Conservation (phyloP, 2,113 vertebrate species). For the Cercocebus atys region DNA sequence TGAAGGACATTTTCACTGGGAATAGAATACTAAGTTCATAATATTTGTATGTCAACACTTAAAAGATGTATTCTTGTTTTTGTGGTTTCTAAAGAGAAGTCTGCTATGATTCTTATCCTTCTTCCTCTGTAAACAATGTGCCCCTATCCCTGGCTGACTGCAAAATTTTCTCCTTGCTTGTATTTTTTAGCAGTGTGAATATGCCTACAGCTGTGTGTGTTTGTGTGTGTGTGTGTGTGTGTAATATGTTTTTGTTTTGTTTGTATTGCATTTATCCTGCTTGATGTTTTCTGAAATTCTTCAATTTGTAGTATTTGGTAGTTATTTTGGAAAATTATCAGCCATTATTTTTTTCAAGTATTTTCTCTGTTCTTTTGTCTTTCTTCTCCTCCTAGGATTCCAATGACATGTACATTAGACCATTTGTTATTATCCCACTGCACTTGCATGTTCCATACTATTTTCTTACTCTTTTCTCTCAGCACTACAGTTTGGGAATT, state of each 20-base stretch:
- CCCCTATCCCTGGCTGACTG: not conserved
- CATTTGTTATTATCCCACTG: not conserved
- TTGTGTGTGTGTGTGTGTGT: not conserved
- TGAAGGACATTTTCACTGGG: not conserved
- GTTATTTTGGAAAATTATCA: not conserved
- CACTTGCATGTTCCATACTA: not conserved
- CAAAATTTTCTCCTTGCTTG: not conserved
- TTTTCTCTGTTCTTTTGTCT: not conserved
- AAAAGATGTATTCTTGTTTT: not conserved
- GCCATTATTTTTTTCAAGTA: not conserved
- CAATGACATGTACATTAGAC: not conserved
- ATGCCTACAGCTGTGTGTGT: not conserved
- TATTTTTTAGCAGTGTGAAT: not conserved
- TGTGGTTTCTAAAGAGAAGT: not conserved
- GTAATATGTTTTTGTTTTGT: not conserved
- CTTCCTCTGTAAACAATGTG: not conserved
- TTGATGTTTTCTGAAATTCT: not conserved
- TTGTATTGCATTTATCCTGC: conserved; percentile 2
- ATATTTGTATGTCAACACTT: not conserved
- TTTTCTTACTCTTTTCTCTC: conserved; percentile 15
- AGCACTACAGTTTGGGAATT: not conserved
- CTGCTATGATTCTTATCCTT: not conserved
- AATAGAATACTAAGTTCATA: not conserved
- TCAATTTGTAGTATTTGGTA: not conserved
- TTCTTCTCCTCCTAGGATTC: not conserved